Base-by-base conservation (phyloP, 2,888 invertebrate genomes). In the Cryptops parisi region DNA sequence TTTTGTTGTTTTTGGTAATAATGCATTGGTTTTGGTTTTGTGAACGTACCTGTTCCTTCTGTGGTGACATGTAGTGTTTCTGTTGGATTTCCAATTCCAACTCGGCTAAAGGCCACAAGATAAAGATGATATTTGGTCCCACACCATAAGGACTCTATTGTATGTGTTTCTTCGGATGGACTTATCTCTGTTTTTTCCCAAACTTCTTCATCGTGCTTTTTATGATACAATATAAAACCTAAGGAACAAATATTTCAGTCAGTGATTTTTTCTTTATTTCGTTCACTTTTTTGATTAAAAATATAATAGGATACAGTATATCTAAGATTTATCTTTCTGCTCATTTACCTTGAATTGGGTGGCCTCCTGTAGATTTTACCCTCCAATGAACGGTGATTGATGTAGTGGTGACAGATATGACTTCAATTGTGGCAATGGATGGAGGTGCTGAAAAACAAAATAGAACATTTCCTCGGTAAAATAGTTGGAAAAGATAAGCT, bases 341-440 rank as follows among this genome's bases (percentile, higher is more conserved):
- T 23, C 22, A 23, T 23, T 44, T 44, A 52, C 52, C 52, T 45
- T 45, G 45, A 27, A 52, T 52, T 22, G 52, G 52, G 45, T 52
- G 44, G 33, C 52, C 52, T 15, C 52, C 52, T 15, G 44, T 52
- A 9, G 52, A 52, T 45, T 52, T 52, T 25, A 52, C 27, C 6
- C 52, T 43, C 52, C 52, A 52, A 45, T 52, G 52, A 45, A 52
- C 45, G 1, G 52, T 45, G 21, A 52, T 52, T 38, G 47, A 57
- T 27, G 46, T 40, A 17, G 45, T 26, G 9, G 55, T 55, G 27
- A 46, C 27, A 23, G 55, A 38, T 15, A 50, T 23, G 21, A 43
- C 54, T 44, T 49, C 50, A 33, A 44, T 39, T 9, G 44, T 26
- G 17, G 49, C 24, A 15, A 48, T 52, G 15, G 53, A 53, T n/a